A percentile compares a stretch with the other conserved stretches of the same genome.
Conservation (phyloP, 2,888 invertebrate species). For the Lucinisca nassula region DNA sequence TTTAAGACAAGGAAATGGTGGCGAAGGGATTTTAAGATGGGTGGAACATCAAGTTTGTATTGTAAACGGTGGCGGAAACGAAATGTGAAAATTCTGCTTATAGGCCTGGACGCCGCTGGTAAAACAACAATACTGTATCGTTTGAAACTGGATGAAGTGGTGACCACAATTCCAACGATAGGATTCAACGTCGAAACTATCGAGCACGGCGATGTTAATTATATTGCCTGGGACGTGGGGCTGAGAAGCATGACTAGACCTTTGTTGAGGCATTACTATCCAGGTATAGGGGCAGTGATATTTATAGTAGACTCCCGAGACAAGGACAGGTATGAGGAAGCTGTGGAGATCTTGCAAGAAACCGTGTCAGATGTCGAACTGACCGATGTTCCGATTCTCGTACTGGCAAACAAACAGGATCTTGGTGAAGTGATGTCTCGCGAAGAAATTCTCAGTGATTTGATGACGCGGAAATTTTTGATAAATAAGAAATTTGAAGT, state of each 20-base stretch:
- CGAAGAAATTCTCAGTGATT: constrained; percentile 57
- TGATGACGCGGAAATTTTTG: constrained; percentile 24
- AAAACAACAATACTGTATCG: constrained; percentile 73
- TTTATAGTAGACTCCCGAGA: constrained; percentile 76
- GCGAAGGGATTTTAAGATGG: too few species aligned
- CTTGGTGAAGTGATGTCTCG: constrained; percentile 54
- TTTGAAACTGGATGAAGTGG: constrained; percentile 70
- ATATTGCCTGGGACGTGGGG: constrained; percentile 72
- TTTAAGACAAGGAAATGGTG: too few species aligned
- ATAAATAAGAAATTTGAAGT: constrained; percentile 38
- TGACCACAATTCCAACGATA: constrained; percentile 75
- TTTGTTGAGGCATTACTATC: constrained; percentile 68
- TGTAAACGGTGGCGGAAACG: background rate
- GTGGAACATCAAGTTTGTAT: background rate
- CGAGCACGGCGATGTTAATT: constrained; percentile 51
- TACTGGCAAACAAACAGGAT: constrained; percentile 77
- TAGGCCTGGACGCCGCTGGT: constrained; percentile 75
- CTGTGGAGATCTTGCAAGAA: constrained; percentile 56
- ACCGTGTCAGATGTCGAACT: constrained; percentile 56
- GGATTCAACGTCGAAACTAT: constrained; percentile 73
- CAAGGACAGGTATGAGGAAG: constrained; percentile 59
- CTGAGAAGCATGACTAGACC: constrained; percentile 67
- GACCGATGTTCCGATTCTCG: constrained; percentile 48
- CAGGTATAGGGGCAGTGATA: constrained; percentile 64
- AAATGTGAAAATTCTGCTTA: constrained; percentile 35